Evolutionary conservation across 2,888 invertebrate species (phyloP), one percentile per base, ranked within the genome.

Genomic region (Epinotia demarniana): DNA sequence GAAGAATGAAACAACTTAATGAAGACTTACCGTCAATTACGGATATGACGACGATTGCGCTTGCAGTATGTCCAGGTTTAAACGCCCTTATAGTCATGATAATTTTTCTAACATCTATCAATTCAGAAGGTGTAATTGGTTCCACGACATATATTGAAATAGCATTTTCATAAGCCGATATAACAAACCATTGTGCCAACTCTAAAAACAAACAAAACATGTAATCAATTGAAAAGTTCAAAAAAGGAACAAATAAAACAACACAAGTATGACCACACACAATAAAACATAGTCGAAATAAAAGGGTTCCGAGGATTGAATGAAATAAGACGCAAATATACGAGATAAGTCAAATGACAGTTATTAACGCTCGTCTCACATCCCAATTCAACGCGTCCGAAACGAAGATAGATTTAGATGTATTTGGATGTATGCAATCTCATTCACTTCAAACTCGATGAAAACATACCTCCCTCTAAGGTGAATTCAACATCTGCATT

Each of bases 401-500:
- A 8, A 33, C 33, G 33, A 33, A 33, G 33, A 33, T 33, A 33
- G 8, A 33, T 33, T 33, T 27, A 27, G 3, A 27, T 27, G 3
- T 27, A 27, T 39, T 39, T 39, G 39, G 39, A 9, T 39, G 9
- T 9, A 39, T 39, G 39, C 39, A 9, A 9, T 39, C 9, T n/a
- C 53, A 53, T 53, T 53, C 6, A 8, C 16, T n/a, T 53, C n/a
- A n/a, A 53, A 53, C 5, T 8, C 1, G 12, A 39, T 46, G 11
- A 0, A 13, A 13, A 55, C 68, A 12, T 18, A 75, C 75, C 71
- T 53, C 75, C 75, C 9, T 71, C 75, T 12, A 75, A 27, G 3
- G 18, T 39, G 33, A 75, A 75, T 19, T 27, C 49, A 19, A 74
- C 74, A n/a, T 69, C 39, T 63, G 63, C 12, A 46, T 75, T 71